These are phyloP conservation scores for Tetrapedia diversipes DNA, from an alignment of 2,888 invertebrate genomes.

Conservation along the genomic window DNA sequence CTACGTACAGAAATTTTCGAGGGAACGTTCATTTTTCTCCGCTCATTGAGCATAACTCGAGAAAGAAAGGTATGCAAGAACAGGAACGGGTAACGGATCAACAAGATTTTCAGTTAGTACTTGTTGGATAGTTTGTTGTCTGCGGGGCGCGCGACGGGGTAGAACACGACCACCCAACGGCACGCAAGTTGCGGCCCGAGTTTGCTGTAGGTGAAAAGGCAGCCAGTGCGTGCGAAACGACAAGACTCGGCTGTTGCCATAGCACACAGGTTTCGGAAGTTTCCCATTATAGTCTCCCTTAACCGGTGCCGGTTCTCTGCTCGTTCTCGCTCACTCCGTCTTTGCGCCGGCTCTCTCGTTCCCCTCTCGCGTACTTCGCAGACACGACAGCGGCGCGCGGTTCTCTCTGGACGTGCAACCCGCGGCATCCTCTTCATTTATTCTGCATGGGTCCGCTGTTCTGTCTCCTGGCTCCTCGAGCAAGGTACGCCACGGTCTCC, in stretches of 20 bases:
- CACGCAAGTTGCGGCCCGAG: slow-evolving; percentile 51
- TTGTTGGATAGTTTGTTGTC: neutral
- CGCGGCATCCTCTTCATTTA: neutral
- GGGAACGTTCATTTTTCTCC: too few species aligned
- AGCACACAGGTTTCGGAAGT: slow-evolving; percentile 71
- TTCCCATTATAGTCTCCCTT: slow-evolving; percentile 75
- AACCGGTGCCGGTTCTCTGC: slow-evolving; percentile 51
- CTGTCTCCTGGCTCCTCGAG: slow-evolving; percentile 15
- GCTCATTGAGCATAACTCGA: too few species aligned
- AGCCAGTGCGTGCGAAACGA: slow-evolving; percentile 62
- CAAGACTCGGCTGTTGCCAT: slow-evolving; percentile 66
- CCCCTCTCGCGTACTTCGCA: slow-evolving; percentile 2
- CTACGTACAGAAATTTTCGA: too few species aligned
- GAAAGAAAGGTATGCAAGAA: too few species aligned
- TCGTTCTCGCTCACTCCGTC: slow-evolving; percentile 31
- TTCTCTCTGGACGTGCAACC: neutral
- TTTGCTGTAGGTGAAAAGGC: slow-evolving; percentile 54
- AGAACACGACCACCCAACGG: slow-evolving; percentile 32
- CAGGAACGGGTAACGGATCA: too few species aligned
- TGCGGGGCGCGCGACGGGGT: neutral
- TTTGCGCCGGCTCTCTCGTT: neutral
- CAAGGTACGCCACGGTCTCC: slow-evolving; percentile 39
- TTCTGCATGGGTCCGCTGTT: neutral
- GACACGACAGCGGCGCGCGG: slow-evolving; percentile 13
- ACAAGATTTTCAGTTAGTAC: slow-evolving; percentile 47